These are phyloP conservation scores for Gulo gulo DNA, from an alignment of 2,113 vertebrate genomes.

Conservation along the genomic window DNA sequence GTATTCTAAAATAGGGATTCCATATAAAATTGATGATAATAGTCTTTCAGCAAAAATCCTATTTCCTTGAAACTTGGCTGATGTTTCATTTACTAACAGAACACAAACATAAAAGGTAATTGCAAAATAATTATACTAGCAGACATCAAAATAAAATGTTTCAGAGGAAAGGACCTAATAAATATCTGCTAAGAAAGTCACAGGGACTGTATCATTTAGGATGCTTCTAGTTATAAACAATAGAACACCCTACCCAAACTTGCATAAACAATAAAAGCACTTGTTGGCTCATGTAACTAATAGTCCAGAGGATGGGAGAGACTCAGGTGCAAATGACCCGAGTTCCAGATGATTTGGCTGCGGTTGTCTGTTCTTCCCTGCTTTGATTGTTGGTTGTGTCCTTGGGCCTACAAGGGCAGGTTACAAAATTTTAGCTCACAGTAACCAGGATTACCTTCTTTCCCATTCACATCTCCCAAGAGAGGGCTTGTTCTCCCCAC, in stretches of 20 bases:
- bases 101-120: constrained; percentile 46
- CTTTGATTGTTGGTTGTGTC: neutral
- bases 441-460: neutral
- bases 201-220: neutral
- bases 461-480: neutral
- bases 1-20: constrained; percentile 16
- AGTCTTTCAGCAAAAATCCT: constrained; percentile 25
- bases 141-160: constrained; percentile 54
- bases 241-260: neutral
- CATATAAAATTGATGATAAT: neutral
- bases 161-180: constrained; percentile 34
- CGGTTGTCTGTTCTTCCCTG: neutral
- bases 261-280: neutral
- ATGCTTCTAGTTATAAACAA: neutral
- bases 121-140: constrained; percentile 45
- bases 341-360: neutral
- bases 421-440: neutral
- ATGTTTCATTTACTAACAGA: constrained; percentile 1
- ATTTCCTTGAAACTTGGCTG: constrained; percentile 19
- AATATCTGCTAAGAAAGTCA: constrained; percentile 46
- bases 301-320: neutral
- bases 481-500: neutral
- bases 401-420: neutral
- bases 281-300: neutral
- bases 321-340: neutral